These are phyloP conservation scores for Coelinius sp. DNA, from an alignment of 2,888 invertebrate species.

Conservation along the genomic window DNA sequence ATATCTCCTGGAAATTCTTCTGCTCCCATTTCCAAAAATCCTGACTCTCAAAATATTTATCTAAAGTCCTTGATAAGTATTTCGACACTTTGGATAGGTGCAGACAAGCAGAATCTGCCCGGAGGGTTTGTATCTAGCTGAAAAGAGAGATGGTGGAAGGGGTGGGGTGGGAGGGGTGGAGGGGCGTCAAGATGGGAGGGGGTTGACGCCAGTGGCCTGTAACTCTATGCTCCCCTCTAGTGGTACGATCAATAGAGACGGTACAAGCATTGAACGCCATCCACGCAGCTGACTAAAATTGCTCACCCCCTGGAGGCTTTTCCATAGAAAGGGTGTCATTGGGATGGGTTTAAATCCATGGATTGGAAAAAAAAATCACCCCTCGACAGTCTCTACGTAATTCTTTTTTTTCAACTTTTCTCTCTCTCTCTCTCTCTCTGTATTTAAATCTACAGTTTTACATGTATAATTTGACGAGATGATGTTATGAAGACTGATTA, in stretches of 20 bases:
- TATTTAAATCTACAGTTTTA: constrained; percentile 26
- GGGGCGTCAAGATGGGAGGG: constrained; percentile 39
- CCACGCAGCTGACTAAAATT: constrained; percentile 57
- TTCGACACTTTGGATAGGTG: constrained; percentile 25
- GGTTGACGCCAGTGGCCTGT: constrained; percentile 67
- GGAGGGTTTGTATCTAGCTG: constrained; percentile 14
- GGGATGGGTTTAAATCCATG: constrained; percentile 25
- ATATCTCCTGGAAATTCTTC: background rate
- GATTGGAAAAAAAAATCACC: constrained; percentile 26
- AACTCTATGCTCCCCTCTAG: constrained; percentile 62
- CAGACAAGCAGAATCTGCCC: constrained; percentile 29
- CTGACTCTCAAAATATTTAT: constrained; percentile 3
- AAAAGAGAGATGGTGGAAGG: constrained; percentile 26
- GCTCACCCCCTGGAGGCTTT: constrained; percentile 8
- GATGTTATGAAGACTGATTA: background rate
- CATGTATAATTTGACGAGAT: constrained; percentile 21
- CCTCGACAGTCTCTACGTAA: background rate
- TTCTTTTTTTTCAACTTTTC: background rate
- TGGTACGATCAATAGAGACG: constrained; percentile 68
- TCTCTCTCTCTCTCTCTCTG: background rate
- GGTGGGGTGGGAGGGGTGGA: constrained; percentile 47
- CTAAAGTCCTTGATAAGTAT: constrained; percentile 2
- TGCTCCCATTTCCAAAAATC: background rate
- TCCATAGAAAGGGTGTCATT: constrained; percentile 27
- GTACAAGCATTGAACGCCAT: constrained; percentile 60